Percentiles rank a stretch among this genome's conserved stretches.
Conservation (phyloP, 37 sponge, comb jelly and placozoan species). For the Agelas oroides region DNA sequence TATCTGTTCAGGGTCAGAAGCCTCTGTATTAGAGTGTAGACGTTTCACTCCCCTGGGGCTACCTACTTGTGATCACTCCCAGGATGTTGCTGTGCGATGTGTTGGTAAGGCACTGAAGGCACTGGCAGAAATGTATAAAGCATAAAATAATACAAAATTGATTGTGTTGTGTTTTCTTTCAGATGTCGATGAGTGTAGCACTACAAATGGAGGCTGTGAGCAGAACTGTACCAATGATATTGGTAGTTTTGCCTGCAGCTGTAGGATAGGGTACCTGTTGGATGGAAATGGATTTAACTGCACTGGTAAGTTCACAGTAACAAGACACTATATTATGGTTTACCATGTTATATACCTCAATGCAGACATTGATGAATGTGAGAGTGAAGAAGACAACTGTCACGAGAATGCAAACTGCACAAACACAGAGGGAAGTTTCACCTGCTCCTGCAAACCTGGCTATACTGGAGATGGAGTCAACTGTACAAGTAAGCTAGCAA, state of each 20-base stretch:
- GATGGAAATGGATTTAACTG: constrained; percentile 7
- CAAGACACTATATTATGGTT: too few relatives aligned
- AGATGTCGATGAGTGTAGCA: constrained; percentile 31
- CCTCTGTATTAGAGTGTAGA: constrained; percentile 26
- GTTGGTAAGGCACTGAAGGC: constrained; percentile 22
- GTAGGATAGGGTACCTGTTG: neutral
- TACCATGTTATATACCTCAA: too few relatives aligned
- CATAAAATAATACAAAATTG: too few relatives aligned
- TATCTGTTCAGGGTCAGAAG: constrained; percentile 20
- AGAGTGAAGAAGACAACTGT: too few relatives aligned
- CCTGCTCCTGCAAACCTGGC: too few relatives aligned
- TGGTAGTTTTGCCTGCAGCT: constrained; percentile 7
- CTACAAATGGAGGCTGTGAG: constrained; percentile 1
- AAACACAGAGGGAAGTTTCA: too few relatives aligned
- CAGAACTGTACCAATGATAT: constrained; percentile 11
- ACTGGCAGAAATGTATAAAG: too few relatives aligned
- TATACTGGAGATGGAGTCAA: too few relatives aligned
- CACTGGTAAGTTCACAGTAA: neutral
- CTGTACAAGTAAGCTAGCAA: too few relatives aligned
- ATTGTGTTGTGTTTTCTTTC: neutral
- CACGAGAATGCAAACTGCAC: too few relatives aligned
- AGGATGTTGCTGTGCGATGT: constrained; percentile 48
- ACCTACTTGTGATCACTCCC: constrained; percentile 19
- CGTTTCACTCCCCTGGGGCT: constrained; percentile 4
- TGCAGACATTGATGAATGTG: too few relatives aligned